Conservation (phyloP, 1,140 invertebrate genomes). For the Orussus abietinus region DNA sequence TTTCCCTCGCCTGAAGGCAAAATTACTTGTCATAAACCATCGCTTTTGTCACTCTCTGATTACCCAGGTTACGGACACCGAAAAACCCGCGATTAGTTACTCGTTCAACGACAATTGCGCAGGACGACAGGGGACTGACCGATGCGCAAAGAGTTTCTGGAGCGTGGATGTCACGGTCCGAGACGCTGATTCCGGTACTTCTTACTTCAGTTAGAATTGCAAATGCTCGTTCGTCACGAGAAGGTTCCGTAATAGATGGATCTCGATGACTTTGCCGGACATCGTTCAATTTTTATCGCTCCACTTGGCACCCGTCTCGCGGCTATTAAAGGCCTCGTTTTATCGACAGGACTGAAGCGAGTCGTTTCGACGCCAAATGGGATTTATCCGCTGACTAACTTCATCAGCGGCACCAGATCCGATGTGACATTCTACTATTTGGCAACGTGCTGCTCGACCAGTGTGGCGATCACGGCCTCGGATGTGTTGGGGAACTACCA, state of each 20-base stretch:
- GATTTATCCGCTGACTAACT: constrained; percentile 45
- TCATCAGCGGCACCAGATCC: constrained; percentile 58
- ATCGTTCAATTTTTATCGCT: too few species aligned
- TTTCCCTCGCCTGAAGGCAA: constrained; percentile 1
- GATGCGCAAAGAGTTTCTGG: constrained; percentile 59
- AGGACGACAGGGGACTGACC: constrained; percentile 38
- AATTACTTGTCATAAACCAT: neutral
- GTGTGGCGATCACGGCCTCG: constrained; percentile 56
- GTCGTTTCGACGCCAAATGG: constrained; percentile 54
- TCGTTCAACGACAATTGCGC: constrained; percentile 56
- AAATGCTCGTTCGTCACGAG: constrained; percentile 7
- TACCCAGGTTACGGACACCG: constrained; percentile 38
- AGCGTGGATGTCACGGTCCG: constrained; percentile 59
- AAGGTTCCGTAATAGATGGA: constrained; percentile 4
- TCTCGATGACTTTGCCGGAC: too few species aligned
- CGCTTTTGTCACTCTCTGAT: neutral
- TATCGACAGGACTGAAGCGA: constrained; percentile 55
- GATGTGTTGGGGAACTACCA: constrained; percentile 59
- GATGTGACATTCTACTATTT: constrained; percentile 58
- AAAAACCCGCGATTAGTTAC: constrained; percentile 50
- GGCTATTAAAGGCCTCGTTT: too few species aligned
- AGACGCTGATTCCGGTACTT: constrained; percentile 54
- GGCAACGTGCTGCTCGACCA: constrained; percentile 59
- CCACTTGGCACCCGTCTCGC: too few species aligned
- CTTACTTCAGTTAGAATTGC: constrained; percentile 2